Conservation (phyloP, 2,888 invertebrate species). For the Minunthozetes semirufus region DNA sequence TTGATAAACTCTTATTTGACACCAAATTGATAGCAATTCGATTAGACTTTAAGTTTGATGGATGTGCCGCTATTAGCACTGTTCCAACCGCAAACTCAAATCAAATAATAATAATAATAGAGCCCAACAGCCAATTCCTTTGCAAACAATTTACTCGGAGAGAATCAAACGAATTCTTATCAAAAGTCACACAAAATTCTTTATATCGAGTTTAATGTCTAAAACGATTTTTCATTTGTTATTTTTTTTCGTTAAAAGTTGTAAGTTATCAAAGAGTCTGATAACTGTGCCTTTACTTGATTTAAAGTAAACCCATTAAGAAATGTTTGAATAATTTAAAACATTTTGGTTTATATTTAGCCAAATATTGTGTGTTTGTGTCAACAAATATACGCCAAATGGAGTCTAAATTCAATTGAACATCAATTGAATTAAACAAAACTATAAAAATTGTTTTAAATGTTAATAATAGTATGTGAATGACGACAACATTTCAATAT, state of each 20-base stretch:
- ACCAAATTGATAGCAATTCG: not conserved
- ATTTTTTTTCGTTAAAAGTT: not conserved
- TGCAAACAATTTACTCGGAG: not conserved
- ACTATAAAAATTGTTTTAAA: not conserved
- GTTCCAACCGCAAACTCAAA: too few species aligned
- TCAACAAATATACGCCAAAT: constrained; percentile 9
- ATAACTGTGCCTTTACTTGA: not conserved
- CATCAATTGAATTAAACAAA: not conserved
- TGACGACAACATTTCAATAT: constrained; percentile 1
- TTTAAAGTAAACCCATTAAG: not conserved
- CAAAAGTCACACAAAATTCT: not conserved
- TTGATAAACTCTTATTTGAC: not conserved
- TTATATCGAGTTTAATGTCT: not conserved
- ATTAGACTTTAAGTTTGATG: not conserved
- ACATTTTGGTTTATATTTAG: not conserved
- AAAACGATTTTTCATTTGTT: not conserved
- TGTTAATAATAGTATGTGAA: not conserved
- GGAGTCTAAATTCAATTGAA: not conserved
- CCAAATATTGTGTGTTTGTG: constrained; percentile 1
- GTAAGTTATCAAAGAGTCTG: not conserved
- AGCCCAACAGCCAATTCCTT: not conserved
- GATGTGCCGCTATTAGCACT: not conserved
- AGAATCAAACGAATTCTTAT: not conserved
- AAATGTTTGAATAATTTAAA: not conserved
- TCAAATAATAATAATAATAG: too few species aligned